Evolutionary conservation across 2,797 vertebrate genomes (phyloP).

Genomic region (Hypotaenidia philippensis): DNA sequence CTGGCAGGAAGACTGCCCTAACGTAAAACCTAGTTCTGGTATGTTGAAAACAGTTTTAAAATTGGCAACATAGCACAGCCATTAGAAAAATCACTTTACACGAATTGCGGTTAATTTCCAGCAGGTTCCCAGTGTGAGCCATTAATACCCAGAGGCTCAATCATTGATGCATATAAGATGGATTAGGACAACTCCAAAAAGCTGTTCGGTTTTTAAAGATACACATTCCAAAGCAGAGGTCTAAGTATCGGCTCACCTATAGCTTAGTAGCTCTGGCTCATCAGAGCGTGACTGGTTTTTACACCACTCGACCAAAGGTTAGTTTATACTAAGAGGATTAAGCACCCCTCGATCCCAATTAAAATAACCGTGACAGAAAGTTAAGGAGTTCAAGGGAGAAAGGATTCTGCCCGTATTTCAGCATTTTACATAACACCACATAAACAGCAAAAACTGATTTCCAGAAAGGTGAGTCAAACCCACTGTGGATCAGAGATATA

Average conservation of each 20-base stretch:
- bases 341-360: neutral
- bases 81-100: constrained; percentile 58
- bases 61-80: constrained; percentile 5
- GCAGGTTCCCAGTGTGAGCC: constrained; percentile 43
- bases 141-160: constrained; percentile 50
- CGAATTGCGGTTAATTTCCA: constrained; percentile 58
- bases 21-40: constrained; percentile 28
- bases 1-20: neutral
- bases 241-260: neutral
- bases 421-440: neutral
- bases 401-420: neutral
- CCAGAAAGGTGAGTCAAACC: neutral
- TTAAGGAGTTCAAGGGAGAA: neutral
- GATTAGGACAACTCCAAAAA: constrained; percentile 54
- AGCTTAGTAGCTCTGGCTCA: neutral
- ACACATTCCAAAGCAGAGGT: constrained; percentile 21
- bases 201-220: constrained; percentile 22
- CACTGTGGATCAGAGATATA: neutral
- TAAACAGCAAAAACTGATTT: neutral
- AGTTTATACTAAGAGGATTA: neutral
- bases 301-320: neutral
- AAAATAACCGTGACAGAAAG: neutral
- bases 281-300: neutral
- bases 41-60: constrained; percentile 35
- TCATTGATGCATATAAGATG: constrained; percentile 13